A percentile compares a stretch with the other conserved stretches of the same genome.
phyloP scores from a whole-genome alignment of 35 echinoderm and acorn worm genomes.

The Hemicentrotus pulcherrimus region DNA sequence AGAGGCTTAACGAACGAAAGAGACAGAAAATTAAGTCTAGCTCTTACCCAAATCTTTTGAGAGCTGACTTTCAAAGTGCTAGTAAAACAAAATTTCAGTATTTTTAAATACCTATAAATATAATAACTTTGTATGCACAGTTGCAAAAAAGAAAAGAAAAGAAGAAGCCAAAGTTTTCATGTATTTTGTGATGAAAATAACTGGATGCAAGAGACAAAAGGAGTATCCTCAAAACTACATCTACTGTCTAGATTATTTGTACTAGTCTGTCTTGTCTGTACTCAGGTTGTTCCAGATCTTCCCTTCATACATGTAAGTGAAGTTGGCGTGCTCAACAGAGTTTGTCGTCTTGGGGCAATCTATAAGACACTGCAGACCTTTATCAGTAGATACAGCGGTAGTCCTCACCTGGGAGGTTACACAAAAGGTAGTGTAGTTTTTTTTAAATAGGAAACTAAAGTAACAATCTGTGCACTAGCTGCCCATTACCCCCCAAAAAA shows the following conservation, averaged over 20 bases:
- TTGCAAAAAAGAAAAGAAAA: neutral
- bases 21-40: no score
- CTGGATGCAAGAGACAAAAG: neutral
- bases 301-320: conserved; percentile 86
- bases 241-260: neutral
- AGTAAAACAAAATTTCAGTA: neutral
- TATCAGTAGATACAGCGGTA: conserved; percentile 61
- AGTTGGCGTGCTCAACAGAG: conserved; percentile 70
- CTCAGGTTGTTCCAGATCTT: conserved; percentile 89
- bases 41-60: no score
- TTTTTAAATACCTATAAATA: neutral
- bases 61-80: no score
- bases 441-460: no score
- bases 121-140: neutral
- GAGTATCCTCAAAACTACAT: neutral
- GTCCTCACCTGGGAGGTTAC: neutral
- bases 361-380: conserved; percentile 86
- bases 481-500: no score
- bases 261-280: neutral
- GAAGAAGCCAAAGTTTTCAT: neutral
- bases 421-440: neutral
- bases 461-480: no score
- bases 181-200: neutral
- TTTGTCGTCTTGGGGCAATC: conserved; percentile 76
- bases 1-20: no score